Evolutionary conservation across 1,140 invertebrate species (phyloP), one percentile per base, ranked within the genome.

Genomic region (Microplitis mediator): DNA sequence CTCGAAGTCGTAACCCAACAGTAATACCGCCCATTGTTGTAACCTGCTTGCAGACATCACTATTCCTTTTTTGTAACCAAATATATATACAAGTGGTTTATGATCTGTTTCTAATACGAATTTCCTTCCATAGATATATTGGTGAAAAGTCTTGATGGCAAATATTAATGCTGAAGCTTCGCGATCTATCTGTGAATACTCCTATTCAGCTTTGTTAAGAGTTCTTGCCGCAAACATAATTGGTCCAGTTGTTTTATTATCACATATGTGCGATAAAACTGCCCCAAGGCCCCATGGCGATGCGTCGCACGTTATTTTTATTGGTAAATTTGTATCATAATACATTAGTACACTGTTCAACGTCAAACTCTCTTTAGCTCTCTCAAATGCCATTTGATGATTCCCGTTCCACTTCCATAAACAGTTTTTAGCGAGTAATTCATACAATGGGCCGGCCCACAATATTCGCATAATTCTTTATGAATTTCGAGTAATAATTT

Each of bases 291-390:
- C 61, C 11, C 35, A 34, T 36, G 61, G 34, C 34, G 61, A 63
- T 14, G 61, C 61, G 32, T 63, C 61, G 39, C 61, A 63, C 14
- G 61, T 63, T 13, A 63, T 63, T 63, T 63, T 63, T 13, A 63
- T 6, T 13, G 31, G 61, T 36, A 63, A 36, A 11, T 36, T 36
- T 35, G 61, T 13, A 63, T 63, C 34, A 13, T 63, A 63, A 36
- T 63, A 39, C 32, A 63, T 36, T 14, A 63, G 35, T 6, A 63
- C 61, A 8, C 39, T 45, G 11, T 45, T 5, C 5, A 5, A 45
- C 5, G 39, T 45, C 11, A 45, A 45, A 39, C 36, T 39, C 36
- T 39, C 36, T 39, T 39, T 39, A 39, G 36, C 36, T 39, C 36
- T 39, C 4, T 39, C 36, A 39, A 39, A 39, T 39, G 4, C 36